Evolutionary conservation across 2,113 vertebrate genomes (phyloP), one percentile per base, ranked within the genome.

Genomic region (Hippocampus guttulatus): DNA sequence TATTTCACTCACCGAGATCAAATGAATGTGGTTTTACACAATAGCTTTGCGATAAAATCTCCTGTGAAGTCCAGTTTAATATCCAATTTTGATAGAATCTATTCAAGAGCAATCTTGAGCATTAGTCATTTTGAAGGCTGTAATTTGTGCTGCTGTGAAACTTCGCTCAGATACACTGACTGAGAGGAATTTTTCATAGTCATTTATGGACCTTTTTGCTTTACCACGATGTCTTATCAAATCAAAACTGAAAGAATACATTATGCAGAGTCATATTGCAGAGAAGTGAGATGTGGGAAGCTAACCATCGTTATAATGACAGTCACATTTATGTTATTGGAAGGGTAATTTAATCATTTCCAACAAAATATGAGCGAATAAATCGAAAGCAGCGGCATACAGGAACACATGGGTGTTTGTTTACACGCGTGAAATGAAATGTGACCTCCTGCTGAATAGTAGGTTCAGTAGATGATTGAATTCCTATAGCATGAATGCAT

Each of bases 301-400:
- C 55, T 21, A 63, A 3, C 5, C 70, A 64, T 70, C 27, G 61
- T 58, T 5, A 60, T 25, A 41, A 76, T 68, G 23, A 62, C 54
- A 58, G 3, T 47, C 40, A 64, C 69, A 75, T 73, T 83, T 68
- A 15, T 41, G 41, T 1, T 33, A 51, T 30, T 61, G 62, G 67
- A 23, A 65, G 57, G 16, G 30, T 66, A 41, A 72, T 67, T 58
- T 30, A 12, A 43, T 38, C 58, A 43, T 70, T 72, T 47, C 30
- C 49, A 76, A 68, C 57, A 61, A 68, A 69, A 67, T 21, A 69
- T 16, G 3, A 1, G 41, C 6, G 75, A 71, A 73, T 77, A 75
- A 49, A 81, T 58, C 68, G 23, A 75, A 65, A 5, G 57, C 30
- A n/a, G 40, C 45, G 8, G 18, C 3, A 21, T 27, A 66, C 21